Evolutionary conservation across 2,113 vertebrate species (phyloP), one percentile per base, ranked within the genome.

Genomic region (Rhynchomys soricoides): DNA sequence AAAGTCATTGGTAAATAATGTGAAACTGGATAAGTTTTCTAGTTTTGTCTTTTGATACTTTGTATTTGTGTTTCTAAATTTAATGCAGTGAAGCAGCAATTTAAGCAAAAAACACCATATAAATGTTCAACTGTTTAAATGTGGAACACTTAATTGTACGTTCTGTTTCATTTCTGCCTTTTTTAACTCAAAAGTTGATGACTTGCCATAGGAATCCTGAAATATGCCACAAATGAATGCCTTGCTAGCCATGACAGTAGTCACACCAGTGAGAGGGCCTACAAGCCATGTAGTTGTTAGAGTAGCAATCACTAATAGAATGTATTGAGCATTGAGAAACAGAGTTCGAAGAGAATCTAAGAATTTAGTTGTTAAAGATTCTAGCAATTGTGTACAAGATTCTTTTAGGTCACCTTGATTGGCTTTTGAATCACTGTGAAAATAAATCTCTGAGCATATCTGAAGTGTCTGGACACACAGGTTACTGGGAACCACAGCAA

Each of bases 21-120:
- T 57, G 22, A 93, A 83, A 96, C 59, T 3, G 34, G 31, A 50
- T 29, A 3, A 78, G 7, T 78, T 86, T 82, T 70, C 2, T 31
- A 93, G 21, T 83, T 89, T 22, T 78, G 21, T 15, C 87, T 93
- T 89, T 96, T 57, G n/a, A 64, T 96, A 86, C 7, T 57, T 93
- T 45, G 29, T 52, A 43, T 78, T 10, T 89, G 57, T 75, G 29
- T 89, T 91, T 71, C 86, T 93, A 82, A 43, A 7, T 93, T 94
- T 55, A 43, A 21, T 79, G 7, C 50, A 71, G 6, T 75, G 17
- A 90, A 71, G 37, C 74, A 62, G 70, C 43, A 89, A 70, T 75
- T 96, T 93, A 75, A 40, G 55, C 91, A 87, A 16, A 57, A 59
- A 62, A 62, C 22, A 74, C 83, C 64, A 50, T 83, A 57, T 50